phyloP scores from a whole-genome alignment of 37 sponge, comb jelly and placozoan genomes.

The Aphrocallistes beatrix region DNA sequence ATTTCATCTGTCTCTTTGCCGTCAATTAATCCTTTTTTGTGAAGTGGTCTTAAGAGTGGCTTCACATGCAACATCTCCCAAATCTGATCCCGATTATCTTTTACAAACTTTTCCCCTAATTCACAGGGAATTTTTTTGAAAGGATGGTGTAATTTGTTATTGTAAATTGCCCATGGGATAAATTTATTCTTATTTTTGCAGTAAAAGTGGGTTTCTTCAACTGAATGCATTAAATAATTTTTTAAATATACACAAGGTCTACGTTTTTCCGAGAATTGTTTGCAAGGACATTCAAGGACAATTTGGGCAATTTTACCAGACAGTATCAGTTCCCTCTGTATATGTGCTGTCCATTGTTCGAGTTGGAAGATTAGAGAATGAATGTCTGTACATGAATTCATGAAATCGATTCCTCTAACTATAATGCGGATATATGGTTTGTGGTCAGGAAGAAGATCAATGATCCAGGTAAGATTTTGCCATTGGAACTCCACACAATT shows the following conservation, averaged over 20 bases:
- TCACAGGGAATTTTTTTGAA: not conserved
- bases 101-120: not conserved
- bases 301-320: not conserved
- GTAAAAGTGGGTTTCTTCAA: not conserved
- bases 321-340: not conserved
- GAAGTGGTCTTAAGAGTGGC: not conserved
- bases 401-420: not conserved
- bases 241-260: not conserved
- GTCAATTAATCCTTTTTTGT: not conserved
- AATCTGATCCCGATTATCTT: not conserved
- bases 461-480: not conserved
- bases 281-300: slow-evolving; percentile 12
- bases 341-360: not conserved
- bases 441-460: not conserved
- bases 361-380: not conserved
- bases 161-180: not conserved
- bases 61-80: not conserved
- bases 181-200: not conserved
- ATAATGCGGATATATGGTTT: not conserved
- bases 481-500: slow-evolving; percentile 4
- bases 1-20: not conserved
- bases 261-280: not conserved
- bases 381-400: not conserved
- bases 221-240: not conserved
- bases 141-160: not conserved